Evolutionary conservation across 64 coral and sea anemone species (phyloP), one percentile per base, ranked within the genome.

Genomic region (Porites australiensis): DNA sequence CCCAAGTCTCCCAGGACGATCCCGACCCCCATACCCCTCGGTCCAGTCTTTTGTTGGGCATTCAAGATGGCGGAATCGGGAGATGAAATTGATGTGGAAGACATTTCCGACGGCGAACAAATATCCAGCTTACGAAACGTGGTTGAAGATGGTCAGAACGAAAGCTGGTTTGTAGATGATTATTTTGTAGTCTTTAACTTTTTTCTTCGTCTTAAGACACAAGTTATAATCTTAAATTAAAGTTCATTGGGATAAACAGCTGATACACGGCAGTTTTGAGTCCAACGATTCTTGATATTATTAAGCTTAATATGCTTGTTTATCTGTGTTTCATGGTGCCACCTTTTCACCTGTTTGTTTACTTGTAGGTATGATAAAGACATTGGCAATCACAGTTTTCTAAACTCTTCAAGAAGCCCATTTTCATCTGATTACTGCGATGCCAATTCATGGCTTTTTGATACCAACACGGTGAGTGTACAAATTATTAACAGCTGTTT

Each of bases 371-470:
- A 86, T 50, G 85, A 75, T 69, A 93, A 87, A 58, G 83, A 60
- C 4, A 79, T 61, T 58, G 46, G 81, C 63, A 84, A 52, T 68
- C 81, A 84, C 12, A 69, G 44, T 69, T 69, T 68, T 27, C 44
- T 87, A 77, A 49, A 87, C 14, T 16, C 71, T 64, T 74, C 91
- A 19, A 50, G 37, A 21, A 27, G 58, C 27, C 50, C 91, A 13
- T 93, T 93, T 79, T 87, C 59, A 3, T 79, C 91, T 18, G 91
- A 93, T 46, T 93, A 82, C 54, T 93, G 91, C 66, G 91, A 93
- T 79, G 18, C 91, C 10, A 77, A 72, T 66, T 77, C 91, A 4
- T 93, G 91, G 91, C 64, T 86, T 87, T 63, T 93, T 8, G 91
- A 93, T 46, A 53, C 91, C 58, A 93, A 87, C 48, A 77, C 91